Evolutionary conservation across 2,113 vertebrate species (phyloP), one percentile per base, ranked within the genome.

Genomic region (Leucopternis melanops): DNA sequence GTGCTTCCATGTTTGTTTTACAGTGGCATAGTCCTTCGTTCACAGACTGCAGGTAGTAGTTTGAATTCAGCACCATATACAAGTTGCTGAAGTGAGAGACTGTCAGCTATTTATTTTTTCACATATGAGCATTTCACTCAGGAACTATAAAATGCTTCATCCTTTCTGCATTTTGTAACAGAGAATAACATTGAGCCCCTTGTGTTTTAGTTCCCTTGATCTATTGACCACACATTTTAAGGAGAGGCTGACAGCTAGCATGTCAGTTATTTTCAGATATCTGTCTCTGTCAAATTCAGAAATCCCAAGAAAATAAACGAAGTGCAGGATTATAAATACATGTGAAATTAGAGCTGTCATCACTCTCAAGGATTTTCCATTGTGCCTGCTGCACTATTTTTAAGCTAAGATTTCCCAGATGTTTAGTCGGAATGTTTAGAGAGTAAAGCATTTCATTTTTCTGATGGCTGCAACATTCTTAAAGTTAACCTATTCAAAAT

Each of bases 261-360:
- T 71, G 92, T 97, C 95, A 91, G 84, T 97, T 96, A 97, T 95
- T 95, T 96, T 95, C 94, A 97, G 84, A 78, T 92, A 97, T 96
- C 95, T 91, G 89, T 95, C 86, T 95, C 84, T 95, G 95, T 95
- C 96, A 97, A 91, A 95, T 90, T 94, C 94, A 95, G 92, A 95
- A 97, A 92, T 95, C 89, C 84, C 89, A 81, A 82, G 94, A 96
- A 95, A 97, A 97, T 87, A 97, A 97, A 97, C 62, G 0, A 85
- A 95, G 94, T 66, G 50, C 71, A 88, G 95, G 84, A 95, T 90
- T 96, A 94, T 94, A 97, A 97, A 97, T 96, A 94, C 32, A 96
- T 81, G 74, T 94, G 89, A 97, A 96, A 96, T 96, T 94, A 85
- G 77, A 97, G 91, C 95, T 97, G 96, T 95, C 96, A 97, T 89